These are phyloP conservation scores for Sebastiscus albofasciatus DNA, from an alignment of 2,797 vertebrate genomes.

Conservation along the genomic window DNA sequence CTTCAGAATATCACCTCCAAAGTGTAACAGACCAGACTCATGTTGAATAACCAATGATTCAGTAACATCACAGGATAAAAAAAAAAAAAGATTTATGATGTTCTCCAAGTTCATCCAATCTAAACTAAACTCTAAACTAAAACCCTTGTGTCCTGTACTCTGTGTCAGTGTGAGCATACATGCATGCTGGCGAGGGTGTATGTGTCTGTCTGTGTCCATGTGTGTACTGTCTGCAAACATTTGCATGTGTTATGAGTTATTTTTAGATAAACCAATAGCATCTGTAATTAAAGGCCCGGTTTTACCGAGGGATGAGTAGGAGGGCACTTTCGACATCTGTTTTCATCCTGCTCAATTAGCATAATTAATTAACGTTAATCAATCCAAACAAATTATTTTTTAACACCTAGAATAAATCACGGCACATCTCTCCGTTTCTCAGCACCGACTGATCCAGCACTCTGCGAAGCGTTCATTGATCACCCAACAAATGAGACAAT, in stretches of 20 bases:
- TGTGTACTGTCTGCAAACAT: constrained; percentile 32
- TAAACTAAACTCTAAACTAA: neutral
- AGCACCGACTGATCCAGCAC: constrained; percentile 73
- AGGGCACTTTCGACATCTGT: constrained; percentile 87
- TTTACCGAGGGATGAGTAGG: constrained; percentile 55
- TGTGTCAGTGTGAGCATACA: neutral
- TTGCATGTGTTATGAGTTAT: constrained; percentile 65
- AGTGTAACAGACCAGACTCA: neutral
- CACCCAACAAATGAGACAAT: constrained; percentile 82
- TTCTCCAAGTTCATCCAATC: neutral
- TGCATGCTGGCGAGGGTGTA: neutral
- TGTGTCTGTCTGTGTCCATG: neutral
- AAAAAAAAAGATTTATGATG: neutral
- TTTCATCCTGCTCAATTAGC: constrained; percentile 88
- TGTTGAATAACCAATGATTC: neutral
- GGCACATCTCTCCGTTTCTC: constrained; percentile 72
- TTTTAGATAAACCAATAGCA: constrained; percentile 85
- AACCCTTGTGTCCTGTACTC: neutral
- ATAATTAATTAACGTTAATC: constrained; percentile 91
- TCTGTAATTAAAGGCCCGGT: constrained; percentile 82
- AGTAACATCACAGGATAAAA: neutral
- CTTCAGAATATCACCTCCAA: neutral
- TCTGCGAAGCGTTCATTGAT: constrained; percentile 82
- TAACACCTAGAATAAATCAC: constrained; percentile 88
- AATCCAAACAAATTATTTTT: constrained; percentile 87